Conservation (phyloP, 1,140 invertebrate species). For the Drosophila serrata region DNA sequence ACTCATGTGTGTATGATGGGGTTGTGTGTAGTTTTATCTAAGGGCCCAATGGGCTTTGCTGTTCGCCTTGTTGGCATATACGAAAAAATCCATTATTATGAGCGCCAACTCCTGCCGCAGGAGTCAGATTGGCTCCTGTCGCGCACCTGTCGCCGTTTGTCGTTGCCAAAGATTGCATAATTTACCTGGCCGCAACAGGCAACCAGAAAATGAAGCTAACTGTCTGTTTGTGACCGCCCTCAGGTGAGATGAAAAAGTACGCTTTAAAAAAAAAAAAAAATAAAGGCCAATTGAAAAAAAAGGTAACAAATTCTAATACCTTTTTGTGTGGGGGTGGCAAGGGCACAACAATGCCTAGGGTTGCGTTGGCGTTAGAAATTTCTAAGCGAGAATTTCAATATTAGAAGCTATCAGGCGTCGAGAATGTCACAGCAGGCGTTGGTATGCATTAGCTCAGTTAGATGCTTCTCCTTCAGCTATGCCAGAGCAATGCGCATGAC, state of each 20-base stretch:
- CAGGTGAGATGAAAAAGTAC: constrained; percentile 52
- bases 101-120: constrained; percentile 70
- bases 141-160: constrained; percentile 72
- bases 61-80: constrained; percentile 82
- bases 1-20: neutral
- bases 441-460: constrained; percentile 75
- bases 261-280: constrained; percentile 42
- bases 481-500: constrained; percentile 68
- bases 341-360: constrained; percentile 19
- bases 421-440: constrained; percentile 52
- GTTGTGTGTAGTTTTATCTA: constrained; percentile 37
- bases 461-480: neutral
- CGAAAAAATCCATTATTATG: constrained; percentile 84
- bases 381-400: constrained; percentile 84
- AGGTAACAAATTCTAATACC: constrained; percentile 67
- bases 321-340: constrained; percentile 7
- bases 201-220: constrained; percentile 63
- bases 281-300: constrained; percentile 38
- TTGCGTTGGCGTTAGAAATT: constrained; percentile 76
- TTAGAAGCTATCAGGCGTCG: constrained; percentile 78
- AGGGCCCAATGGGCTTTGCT: constrained; percentile 53
- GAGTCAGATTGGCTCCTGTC: constrained; percentile 37
- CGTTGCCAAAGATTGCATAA: constrained; percentile 83
- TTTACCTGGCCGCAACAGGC: constrained; percentile 83
- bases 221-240: constrained; percentile 34